These are phyloP conservation scores for Pangasius krempfi DNA, from an alignment of 2,797 vertebrate species.

Conservation along the genomic window DNA sequence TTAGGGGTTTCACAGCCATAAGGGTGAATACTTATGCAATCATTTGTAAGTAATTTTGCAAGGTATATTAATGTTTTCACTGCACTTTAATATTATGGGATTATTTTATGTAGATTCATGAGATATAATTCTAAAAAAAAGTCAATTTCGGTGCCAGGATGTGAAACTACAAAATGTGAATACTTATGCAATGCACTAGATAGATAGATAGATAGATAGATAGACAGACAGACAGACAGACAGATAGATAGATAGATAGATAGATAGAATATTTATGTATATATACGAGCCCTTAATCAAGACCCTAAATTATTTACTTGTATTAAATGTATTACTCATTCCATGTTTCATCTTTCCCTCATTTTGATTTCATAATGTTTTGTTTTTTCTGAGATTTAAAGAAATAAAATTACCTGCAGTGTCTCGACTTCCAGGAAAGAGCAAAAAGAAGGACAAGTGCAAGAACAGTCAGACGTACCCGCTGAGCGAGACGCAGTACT, in stretches of 20 bases:
- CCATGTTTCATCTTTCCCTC: not conserved
- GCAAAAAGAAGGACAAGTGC: constrained; percentile 96
- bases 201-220: no score
- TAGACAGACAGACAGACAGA: no score
- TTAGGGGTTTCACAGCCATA: not conserved
- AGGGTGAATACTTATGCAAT: not conserved
- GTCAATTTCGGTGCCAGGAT: not conserved
- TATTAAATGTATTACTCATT: not conserved
- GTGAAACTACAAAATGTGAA: not conserved
- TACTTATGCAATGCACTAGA: no score
- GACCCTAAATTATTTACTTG: not conserved
- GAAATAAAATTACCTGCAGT: not conserved
- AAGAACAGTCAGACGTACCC: constrained; percentile 93
- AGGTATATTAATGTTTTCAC: not conserved
- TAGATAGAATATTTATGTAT: no score
- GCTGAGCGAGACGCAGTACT: constrained; percentile 94
- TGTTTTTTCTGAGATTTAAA: not conserved
- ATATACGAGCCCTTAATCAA: no score
- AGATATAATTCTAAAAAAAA: not conserved
- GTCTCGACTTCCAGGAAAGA: constrained; percentile 81
- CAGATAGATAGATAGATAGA: no score
- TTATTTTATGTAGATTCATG: not conserved
- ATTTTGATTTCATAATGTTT: not conserved
- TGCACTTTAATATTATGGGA: not conserved
- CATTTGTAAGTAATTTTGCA: not conserved